A percentile compares a stretch with the other conserved stretches of the same genome.
These are phyloP conservation scores for Meandrina meandrites DNA, from an alignment of 92 coral and sea anemone genomes.

Conservation along the genomic window DNA sequence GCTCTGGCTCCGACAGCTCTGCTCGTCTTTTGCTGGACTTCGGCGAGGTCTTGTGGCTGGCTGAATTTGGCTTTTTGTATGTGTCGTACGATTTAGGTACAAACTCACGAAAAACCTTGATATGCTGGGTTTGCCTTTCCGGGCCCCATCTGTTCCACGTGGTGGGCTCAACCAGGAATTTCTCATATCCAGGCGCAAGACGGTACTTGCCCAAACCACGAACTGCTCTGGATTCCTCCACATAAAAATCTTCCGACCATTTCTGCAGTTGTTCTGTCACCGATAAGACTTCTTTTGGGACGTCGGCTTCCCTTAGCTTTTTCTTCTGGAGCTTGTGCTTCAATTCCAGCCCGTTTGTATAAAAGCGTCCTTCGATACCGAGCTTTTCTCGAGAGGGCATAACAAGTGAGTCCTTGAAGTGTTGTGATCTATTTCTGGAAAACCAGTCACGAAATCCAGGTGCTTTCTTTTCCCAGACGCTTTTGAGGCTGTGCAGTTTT, in stretches of 20 bases:
- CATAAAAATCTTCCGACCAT: constrained; percentile 38
- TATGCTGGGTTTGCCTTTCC: constrained; percentile 55
- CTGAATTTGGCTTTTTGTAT: constrained; percentile 62
- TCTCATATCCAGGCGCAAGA: constrained; percentile 9
- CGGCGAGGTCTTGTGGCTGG: constrained; percentile 44
- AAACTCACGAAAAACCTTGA: constrained; percentile 44
- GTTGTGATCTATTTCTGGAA: constrained; percentile 28
- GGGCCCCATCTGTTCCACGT: constrained; percentile 68
- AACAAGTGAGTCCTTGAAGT: constrained; percentile 57
- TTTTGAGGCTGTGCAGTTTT: constrained; percentile 40
- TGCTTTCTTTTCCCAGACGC: constrained; percentile 37
- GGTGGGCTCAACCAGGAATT: constrained; percentile 56
- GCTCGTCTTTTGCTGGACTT: constrained; percentile 45
- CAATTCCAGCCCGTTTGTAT: constrained; percentile 59
- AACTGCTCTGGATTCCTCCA: constrained; percentile 48
- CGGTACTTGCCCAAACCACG: constrained; percentile 63
- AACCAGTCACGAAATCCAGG: constrained; percentile 64
- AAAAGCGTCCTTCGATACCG: constrained; percentile 51
- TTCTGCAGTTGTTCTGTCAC: constrained; percentile 25
- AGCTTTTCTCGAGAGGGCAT: constrained; percentile 41
- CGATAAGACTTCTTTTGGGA: constrained; percentile 40
- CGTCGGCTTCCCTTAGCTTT: constrained; percentile 39
- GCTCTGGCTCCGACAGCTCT: constrained; percentile 60
- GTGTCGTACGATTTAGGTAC: constrained; percentile 52
- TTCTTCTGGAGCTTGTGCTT: constrained; percentile 67